phyloP scores from a whole-genome alignment of 2,888 invertebrate species.

The Pammene aurita region DNA sequence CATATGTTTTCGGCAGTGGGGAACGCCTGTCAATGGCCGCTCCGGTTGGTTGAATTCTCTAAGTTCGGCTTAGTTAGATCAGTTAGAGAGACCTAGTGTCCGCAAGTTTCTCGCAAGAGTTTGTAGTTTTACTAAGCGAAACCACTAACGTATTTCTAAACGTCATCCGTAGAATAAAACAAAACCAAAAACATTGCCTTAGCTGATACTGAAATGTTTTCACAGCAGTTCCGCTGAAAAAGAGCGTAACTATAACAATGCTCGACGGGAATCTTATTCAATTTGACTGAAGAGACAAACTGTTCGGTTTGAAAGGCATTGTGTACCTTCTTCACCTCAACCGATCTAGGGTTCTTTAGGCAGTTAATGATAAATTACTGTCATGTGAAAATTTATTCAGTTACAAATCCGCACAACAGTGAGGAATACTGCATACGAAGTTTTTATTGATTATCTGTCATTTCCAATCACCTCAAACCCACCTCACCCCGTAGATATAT shows the following conservation, averaged over 20 bases:
- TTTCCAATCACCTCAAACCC: too few relatives aligned
- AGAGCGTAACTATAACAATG: conserved; percentile 57
- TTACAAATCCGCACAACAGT: not conserved
- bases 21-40: too few relatives aligned
- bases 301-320: conserved; percentile 74
- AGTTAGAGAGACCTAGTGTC: too few relatives aligned
- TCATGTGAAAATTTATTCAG: not conserved
- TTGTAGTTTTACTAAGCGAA: not conserved
- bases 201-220: conserved; percentile 27
- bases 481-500: too few relatives aligned
- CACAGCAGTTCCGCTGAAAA: conserved; percentile 13
- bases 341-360: conserved; percentile 43
- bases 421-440: not conserved
- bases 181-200: conserved; percentile 19
- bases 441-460: not conserved
- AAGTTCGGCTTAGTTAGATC: too few relatives aligned
- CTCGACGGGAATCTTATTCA: conserved; percentile 75
- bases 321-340: conserved; percentile 63
- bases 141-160: conserved; percentile 1
- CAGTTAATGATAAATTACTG: not conserved
- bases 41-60: too few relatives aligned
- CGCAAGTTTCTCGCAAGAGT: too few relatives aligned
- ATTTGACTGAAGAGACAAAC: conserved; percentile 76
- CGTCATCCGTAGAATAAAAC: conserved; percentile 5
- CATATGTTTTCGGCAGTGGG: too few relatives aligned